Base-by-base conservation (phyloP, 1,140 invertebrate species). In the Neodiprion virginianus region DNA sequence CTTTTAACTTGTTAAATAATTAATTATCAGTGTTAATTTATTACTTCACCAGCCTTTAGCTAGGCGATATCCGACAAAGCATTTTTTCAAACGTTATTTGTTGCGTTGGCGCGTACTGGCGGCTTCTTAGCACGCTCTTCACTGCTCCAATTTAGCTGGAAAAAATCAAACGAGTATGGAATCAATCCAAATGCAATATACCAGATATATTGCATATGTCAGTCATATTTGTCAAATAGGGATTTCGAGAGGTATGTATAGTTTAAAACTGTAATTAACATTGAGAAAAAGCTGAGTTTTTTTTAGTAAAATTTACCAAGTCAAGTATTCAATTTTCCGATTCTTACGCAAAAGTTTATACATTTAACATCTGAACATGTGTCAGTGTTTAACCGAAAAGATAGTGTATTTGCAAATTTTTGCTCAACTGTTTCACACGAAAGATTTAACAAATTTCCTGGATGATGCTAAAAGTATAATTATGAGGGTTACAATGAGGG, bases 71-170 rank as follows among this genome's bases (percentile, higher is more conserved):
- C 53, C 86, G 83, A 87, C 85, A 86, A 85, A 87, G 87, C 84
- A 73, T 77, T 76, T 61, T 61, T 61, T 61, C 53, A 61, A 61
- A 12, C n/a, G 11, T 61, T 61, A 61, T 61, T 61, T 61, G 72
- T 70, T 76, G 70, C 74, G 69, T 71, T 77, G 67, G 71, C 76
- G 68, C 76, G 47, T 76, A 75, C 72, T 74, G 48, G 74, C 80
- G 80, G 80, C 79, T 80, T 78, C 75, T 61, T 71, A 78, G 77
- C 76, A 79, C 77, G 83, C 79, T 83, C 79, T 83, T 84, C 76
- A 84, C 82, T 78, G 80, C 83, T 87, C 83, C 81, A 79, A 77
- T 83, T 88, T 88, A 88, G 75, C 87, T 88, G 85, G 78, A 88
- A 88, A 84, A 78, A 61, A 61, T 14, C n/a, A 17, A 11, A 61